Evolutionary conservation across 2,113 vertebrate species (phyloP), one percentile per base, ranked within the genome.

Genomic region (Festucalex cinctus): DNA sequence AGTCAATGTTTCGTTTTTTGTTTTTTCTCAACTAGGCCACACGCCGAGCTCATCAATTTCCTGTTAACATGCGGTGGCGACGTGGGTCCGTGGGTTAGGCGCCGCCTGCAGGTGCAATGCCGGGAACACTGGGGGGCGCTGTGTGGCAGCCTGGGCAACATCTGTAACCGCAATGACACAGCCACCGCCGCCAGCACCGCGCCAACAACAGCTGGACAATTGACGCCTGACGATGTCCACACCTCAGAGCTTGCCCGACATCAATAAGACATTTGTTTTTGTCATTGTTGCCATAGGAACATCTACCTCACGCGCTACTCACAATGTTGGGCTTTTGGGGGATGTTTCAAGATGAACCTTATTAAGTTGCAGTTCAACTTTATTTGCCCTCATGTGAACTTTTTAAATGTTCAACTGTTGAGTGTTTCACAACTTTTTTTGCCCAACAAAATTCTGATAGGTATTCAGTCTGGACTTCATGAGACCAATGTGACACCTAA

Each of bases 31-130:
- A 2, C 8, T 66, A 98, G 97, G 67, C 95, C 95, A 0, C 94
- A 96, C 3, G 93, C 98, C 69, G 95, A 98, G 84, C 88, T 98
- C n/a, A 94, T 95, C 74, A 97, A 96, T 82, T 93, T 95, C 85
- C 80, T 98, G 88, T 81, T 98, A 78, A 92, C 91, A 51, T 98
- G 97, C 0, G 94, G 95, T 1, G 94, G 96, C 13, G 91, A 94
- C 66, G 93, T 96, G 74, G 92, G 89, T 70, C 91, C 88, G 35
- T 95, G 94, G 60, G 89, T 98, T 51, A 89, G 89, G 0, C 90
- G 60, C 51, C 94, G 93, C 0, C 86, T 98, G 56, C 94, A 91
- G 54, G 79, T 86, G 2, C 96, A 98, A 83, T 98, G 96, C 0
- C 90, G 94, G 71, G 94, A 96, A 74, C 95, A 93, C 86, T 98